Evolutionary conservation across 2,888 invertebrate genomes (phyloP).

Genomic region (Dolichomitus sp.): DNA sequence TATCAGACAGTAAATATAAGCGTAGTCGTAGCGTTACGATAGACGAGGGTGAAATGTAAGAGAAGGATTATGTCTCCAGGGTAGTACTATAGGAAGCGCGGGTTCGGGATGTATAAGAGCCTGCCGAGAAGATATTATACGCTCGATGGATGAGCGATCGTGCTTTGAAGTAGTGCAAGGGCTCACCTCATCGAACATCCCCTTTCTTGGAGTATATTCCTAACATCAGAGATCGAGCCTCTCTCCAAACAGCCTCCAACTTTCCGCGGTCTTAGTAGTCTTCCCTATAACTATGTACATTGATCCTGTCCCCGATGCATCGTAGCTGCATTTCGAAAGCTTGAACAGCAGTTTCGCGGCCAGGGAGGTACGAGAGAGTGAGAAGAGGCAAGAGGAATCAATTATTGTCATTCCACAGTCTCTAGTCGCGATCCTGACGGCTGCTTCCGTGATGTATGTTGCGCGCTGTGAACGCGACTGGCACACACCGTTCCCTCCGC

Average conservation of each 20-base stretch:
- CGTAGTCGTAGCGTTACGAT: conserved; percentile 18
- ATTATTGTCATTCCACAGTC: conserved; percentile 83
- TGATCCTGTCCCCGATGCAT: conserved; percentile 12
- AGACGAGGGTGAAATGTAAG: conserved; percentile 77
- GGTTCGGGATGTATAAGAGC: conserved; percentile 23
- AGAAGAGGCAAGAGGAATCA: conserved; percentile 79
- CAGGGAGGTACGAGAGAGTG: conserved; percentile 15
- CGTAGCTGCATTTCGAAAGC: conserved; percentile 51
- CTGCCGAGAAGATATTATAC: conserved; percentile 55
- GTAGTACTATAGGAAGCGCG: conserved; percentile 68
- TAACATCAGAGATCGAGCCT: conserved; percentile 31
- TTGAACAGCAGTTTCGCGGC: conserved; percentile 44
- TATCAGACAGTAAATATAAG: not conserved
- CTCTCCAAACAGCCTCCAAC: conserved; percentile 9
- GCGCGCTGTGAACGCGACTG: conserved; percentile 71
- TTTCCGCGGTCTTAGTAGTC: conserved; percentile 29
- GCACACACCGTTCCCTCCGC: conserved; percentile 55
- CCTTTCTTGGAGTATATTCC: conserved; percentile 38
- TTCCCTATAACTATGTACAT: not conserved
- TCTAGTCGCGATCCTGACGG: conserved; percentile 82
- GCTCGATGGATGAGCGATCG: conserved; percentile 61
- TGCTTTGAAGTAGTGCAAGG: conserved; percentile 30
- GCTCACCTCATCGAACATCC: conserved; percentile 42
- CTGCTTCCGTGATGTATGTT: conserved; percentile 82
- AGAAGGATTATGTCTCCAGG: conserved; percentile 82